Conservation (phyloP, 2,113 vertebrate species). For the Chaetops frenatus region DNA sequence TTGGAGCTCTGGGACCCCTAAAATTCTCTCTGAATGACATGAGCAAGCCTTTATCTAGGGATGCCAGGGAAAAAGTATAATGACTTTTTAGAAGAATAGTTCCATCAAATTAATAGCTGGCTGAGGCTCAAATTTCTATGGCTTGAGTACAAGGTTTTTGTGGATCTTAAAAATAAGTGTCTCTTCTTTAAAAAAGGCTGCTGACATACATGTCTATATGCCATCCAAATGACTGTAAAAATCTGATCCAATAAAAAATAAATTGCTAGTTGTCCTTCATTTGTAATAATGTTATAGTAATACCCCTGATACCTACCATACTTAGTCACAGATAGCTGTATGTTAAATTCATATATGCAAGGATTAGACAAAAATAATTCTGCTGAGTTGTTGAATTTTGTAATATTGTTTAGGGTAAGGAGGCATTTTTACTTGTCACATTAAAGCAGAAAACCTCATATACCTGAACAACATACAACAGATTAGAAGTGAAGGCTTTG, state of each 20-base stretch:
- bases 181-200: neutral
- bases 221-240: neutral
- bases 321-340: neutral
- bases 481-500: neutral
- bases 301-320: neutral
- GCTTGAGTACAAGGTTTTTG: neutral
- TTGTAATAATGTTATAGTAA: neutral
- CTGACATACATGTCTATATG: neutral
- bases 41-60: neutral
- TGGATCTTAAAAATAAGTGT: neutral
- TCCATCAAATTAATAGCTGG: neutral
- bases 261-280: accelerated
- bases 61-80: neutral
- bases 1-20: neutral
- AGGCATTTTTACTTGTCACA: neutral
- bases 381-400: neutral
- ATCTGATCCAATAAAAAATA: neutral
- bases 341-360: neutral
- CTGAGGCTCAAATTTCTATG: neutral
- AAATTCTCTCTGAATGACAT: neutral
- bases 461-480: neutral
- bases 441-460: neutral
- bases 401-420: neutral
- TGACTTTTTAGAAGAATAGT: neutral
- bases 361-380: neutral